Evolutionary conservation across 2,113 vertebrate species (phyloP).

Genomic region (Gopherus evgoodei): DNA sequence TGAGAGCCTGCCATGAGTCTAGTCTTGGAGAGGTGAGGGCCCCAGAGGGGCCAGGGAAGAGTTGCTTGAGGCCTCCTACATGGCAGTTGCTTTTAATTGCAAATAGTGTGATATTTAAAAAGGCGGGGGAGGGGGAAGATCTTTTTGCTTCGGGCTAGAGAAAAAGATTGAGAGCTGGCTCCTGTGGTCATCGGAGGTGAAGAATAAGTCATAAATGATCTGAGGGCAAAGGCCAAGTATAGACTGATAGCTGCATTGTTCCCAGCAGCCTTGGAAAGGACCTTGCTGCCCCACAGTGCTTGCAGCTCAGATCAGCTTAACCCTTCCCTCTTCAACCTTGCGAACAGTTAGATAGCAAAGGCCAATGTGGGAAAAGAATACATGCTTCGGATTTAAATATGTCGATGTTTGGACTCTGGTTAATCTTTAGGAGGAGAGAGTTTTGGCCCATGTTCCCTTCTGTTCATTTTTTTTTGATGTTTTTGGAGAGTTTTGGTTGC

Average conservation of each 20-base stretch:
- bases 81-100: conserved; percentile 67
- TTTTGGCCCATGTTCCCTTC: background rate
- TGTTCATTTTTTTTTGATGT: background rate
- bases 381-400: rapidly evolving
- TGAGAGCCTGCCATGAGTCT: background rate
- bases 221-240: conserved; percentile 82
- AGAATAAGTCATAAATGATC: conserved; percentile 84
- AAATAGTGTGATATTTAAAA: conserved; percentile 43
- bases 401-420: background rate
- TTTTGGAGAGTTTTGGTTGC: background rate
- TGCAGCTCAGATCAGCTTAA: conserved; percentile 70
- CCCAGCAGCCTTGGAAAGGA: conserved; percentile 75
- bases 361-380: conserved; percentile 1
- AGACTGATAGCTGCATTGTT: conserved; percentile 84
- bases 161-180: conserved; percentile 78
- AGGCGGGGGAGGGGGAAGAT: conserved; percentile 59
- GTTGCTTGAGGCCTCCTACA: conserved; percentile 23
- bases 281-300: conserved; percentile 61
- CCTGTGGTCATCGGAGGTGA: conserved; percentile 76
- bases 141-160: conserved; percentile 54
- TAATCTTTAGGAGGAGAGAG: background rate
- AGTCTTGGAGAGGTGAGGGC: conserved; percentile 9
- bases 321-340: conserved; percentile 66
- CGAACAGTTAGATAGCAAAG: rapidly evolving
- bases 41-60: background rate